Base-by-base conservation (phyloP, 1,140 invertebrate genomes). In the Diorhabda carinulata region DNA sequence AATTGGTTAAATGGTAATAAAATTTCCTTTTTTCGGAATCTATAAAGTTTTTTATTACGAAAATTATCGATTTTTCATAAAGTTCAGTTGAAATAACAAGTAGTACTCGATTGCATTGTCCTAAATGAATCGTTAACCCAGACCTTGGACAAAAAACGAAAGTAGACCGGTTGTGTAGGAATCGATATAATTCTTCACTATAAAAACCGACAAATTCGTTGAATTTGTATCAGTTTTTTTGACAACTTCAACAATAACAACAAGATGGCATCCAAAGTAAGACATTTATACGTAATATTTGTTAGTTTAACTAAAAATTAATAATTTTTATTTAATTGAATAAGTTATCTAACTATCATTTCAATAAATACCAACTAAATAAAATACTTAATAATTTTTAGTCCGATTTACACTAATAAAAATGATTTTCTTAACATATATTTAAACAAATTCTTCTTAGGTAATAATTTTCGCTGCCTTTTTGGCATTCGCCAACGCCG, bases 401-500 rank as follows among this genome's bases (percentile, higher is more conserved):
- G 25, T 25, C 25, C 25, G 25, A 25, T 25, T 1, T 25, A 25
- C 25, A 25, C 25, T 25, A 25, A 25, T 25, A 25, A 25, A 25
- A 25, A 25, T 25, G 0, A 25, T 1, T 1, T 25, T 25, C 25
- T 25, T 25, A 25, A 25, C 25, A 25, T 25, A 25, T 25, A 25
- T 25, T 25, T 25, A 1, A 25, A 47, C 47, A 67, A 64, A 56
- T 52, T 52, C 66, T 64, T 73, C 74, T 52, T 59, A 78, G 77
- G 68, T 75, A 59, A 67, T 78, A 9, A 67, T 77, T 43, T 66
- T 77, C 66, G 72, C 73, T 70, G 72, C 77, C 60, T 59, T 59
- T 71, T 72, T 80, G 69, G 77, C 75, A 66, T 77, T 71, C 62
- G 78, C 73, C 61, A 78, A 77, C 59, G 79, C 79, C 61, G 78